Evolutionary conservation across 1,140 invertebrate genomes (phyloP).

Genomic region (Hesperophylax magnus): DNA sequence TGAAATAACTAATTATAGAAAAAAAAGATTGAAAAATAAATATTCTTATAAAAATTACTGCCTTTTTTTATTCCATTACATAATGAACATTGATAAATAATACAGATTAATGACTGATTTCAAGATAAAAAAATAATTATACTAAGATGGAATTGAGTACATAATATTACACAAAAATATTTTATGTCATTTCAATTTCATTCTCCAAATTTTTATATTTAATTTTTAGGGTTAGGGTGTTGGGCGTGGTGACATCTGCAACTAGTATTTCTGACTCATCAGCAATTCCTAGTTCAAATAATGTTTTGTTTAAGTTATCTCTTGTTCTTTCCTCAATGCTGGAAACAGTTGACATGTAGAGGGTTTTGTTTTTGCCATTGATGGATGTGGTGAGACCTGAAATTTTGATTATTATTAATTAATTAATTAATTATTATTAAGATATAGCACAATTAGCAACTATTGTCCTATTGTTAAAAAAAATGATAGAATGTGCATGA

Average conservation of each 20-base stretch:
- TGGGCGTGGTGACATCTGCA: slow-evolving; percentile 91
- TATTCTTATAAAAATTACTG: slow-evolving; percentile 2
- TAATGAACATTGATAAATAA: slow-evolving; percentile 1
- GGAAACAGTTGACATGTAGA: slow-evolving; percentile 92
- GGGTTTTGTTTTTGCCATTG: slow-evolving; percentile 89
- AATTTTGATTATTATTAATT: slow-evolving; percentile 9
- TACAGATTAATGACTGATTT: too few relatives aligned
- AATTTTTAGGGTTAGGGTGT: slow-evolving; percentile 79
- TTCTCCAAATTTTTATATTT: slow-evolving; percentile 74
- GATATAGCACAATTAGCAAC: too few relatives aligned
- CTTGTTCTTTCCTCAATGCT: slow-evolving; percentile 92
- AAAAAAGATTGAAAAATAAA: not conserved
- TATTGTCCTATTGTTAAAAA: too few relatives aligned
- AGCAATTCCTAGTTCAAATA: slow-evolving; percentile 85
- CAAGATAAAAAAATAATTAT: too few relatives aligned
- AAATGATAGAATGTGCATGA: too few relatives aligned
- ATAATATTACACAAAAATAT: not conserved
- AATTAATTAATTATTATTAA: not conserved
- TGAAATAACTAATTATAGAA: not conserved
- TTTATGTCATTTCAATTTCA: slow-evolving; percentile 65
- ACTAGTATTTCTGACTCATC: slow-evolving; percentile 90
- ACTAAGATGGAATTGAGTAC: not conserved
- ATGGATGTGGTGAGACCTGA: slow-evolving; percentile 82
- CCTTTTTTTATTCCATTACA: slow-evolving; percentile 2
- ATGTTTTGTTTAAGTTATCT: slow-evolving; percentile 88